phyloP scores from a whole-genome alignment of 2,113 vertebrate species.

The Sporophila hypoxantha region DNA sequence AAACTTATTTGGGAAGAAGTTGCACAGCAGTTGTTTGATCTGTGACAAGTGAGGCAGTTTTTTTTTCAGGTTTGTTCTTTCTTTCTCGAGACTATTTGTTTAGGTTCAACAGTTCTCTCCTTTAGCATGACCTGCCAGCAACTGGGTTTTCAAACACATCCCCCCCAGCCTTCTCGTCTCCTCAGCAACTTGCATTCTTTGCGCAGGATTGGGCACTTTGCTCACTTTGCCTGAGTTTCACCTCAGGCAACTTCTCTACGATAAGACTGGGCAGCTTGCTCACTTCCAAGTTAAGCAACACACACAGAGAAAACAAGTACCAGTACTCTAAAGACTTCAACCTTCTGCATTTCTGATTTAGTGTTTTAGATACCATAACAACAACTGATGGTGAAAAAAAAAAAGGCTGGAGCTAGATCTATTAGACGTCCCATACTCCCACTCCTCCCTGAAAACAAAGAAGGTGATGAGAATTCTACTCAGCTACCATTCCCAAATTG shows the following conservation, averaged over 20 bases:
- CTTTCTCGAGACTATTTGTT: background rate
- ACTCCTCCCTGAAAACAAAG: background rate
- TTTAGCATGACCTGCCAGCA: background rate
- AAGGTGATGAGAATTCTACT: background rate
- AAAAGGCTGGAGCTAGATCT: background rate
- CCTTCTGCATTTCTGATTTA: background rate
- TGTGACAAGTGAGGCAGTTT: background rate
- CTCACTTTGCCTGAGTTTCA: constrained; percentile 2
- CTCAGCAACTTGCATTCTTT: background rate
- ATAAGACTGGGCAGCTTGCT: background rate
- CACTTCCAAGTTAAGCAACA: background rate
- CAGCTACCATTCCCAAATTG: background rate
- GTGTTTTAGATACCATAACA: background rate
- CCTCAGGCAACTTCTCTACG: background rate
- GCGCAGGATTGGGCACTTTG: background rate
- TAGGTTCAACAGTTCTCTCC: background rate
- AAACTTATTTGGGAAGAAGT: background rate
- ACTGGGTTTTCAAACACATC: background rate
- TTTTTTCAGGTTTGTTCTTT: background rate
- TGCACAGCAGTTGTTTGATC: background rate
- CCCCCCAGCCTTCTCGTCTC: background rate
- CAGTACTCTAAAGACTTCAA: background rate
- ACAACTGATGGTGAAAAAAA: background rate
- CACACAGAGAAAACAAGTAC: background rate
- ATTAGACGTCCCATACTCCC: background rate